These are phyloP conservation scores for Henricia sp. DNA, from an alignment of 53 echinoderm and acorn worm species.

Conservation along the genomic window DNA sequence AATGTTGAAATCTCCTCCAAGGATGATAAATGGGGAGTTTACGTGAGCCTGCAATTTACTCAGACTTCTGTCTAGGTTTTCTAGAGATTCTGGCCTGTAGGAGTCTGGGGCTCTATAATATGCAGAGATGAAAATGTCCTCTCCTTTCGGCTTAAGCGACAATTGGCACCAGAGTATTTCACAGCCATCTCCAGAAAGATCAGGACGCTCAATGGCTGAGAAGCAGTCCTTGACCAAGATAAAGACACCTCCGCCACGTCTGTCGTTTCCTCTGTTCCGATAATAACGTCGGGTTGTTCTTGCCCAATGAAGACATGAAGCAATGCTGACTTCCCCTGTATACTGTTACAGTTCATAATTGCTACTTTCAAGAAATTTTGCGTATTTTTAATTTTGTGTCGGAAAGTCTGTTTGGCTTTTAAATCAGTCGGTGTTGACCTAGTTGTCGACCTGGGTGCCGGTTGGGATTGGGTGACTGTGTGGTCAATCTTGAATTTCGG, in stretches of 20 bases:
- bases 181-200: slow-evolving; percentile 9
- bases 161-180: slow-evolving; percentile 59
- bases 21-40: slow-evolving; percentile 34
- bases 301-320: background rate
- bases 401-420: background rate
- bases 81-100: background rate
- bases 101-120: slow-evolving; percentile 19
- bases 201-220: slow-evolving; percentile 3
- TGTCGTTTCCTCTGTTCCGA: background rate
- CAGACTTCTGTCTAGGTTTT: background rate
- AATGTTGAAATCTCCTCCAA: slow-evolving; percentile 57
- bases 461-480: too few relatives aligned
- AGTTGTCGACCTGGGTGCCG: background rate
- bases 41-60: background rate
- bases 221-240: slow-evolving; percentile 9
- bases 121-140: slow-evolving; percentile 28
- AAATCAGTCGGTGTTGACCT: background rate
- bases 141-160: background rate
- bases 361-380: background rate
- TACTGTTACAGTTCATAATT: slow-evolving; percentile 1
- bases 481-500: too few relatives aligned
- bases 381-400: background rate
- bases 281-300: slow-evolving; percentile 9
- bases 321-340: background rate
- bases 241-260: slow-evolving; percentile 15